Evolutionary conservation across 1,140 invertebrate genomes (phyloP), one percentile per base, ranked within the genome.

Genomic region (Nymphalis io): DNA sequence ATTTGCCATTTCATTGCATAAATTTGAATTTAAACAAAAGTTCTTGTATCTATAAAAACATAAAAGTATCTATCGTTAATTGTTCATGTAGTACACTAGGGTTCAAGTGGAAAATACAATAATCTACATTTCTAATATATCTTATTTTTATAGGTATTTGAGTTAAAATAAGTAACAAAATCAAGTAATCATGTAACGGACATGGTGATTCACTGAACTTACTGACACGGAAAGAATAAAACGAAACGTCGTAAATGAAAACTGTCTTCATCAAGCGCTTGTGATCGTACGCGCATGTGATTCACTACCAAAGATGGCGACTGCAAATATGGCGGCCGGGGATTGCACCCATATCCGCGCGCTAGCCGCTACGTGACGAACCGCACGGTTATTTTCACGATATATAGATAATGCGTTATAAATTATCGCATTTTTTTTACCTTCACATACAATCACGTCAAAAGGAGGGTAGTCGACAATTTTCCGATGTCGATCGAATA

Each of bases 261-360:
- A 55, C 21, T 55, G 51, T 55, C 51, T 55, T 55, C 51, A 55
- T 27, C 15, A 27, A 55, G 51, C 51, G 51, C 10, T 3, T 21
- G 16, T n/a, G 16, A 51, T 27, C 51, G 51, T 21, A 55, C 27
- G 51, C 51, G 51, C 51, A 60, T 44, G 33, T 79, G 76, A 75
- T 75, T 73, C 74, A 78, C 63, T 57, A 62, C 51, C 48, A 63
- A 73, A 73, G 38, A 78, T 79, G 76, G 71, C 76, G 66, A 20
- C 40, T 67, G 48, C 73, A 71, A 79, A 63, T 20, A 68, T 76
- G 74, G 77, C 74, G 60, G 73, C 65, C 68, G 70, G 72, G 62
- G 66, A 76, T 73, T 76, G 72, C 74, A 73, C 66, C 73, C 60
- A 74, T 70, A 65, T 76, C 61, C 60, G 70, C 55, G 68, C 46